Evolutionary conservation across 2,797 vertebrate genomes (phyloP).

Genomic region (Acipenser transmontanus): DNA sequence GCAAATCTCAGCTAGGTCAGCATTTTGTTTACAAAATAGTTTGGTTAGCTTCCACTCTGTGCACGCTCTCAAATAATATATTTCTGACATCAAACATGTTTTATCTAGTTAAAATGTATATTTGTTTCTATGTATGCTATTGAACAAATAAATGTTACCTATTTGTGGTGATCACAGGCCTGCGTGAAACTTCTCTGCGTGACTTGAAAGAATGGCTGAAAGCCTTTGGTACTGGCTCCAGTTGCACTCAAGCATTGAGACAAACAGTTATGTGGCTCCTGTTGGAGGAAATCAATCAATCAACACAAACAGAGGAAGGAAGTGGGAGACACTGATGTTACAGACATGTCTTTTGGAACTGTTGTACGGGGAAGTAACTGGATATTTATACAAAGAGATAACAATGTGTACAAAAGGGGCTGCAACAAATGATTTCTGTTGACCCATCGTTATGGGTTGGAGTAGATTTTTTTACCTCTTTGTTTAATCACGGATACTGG

Average conservation of each 20-base stretch:
- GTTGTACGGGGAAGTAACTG: conserved; percentile 55
- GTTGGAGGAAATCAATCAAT: conserved; percentile 50
- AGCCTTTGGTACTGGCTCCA: conserved; percentile 8
- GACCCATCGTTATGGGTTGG: conserved; percentile 49
- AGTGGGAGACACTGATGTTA: conserved; percentile 57
- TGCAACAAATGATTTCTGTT: conserved; percentile 51
- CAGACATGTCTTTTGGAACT: conserved; percentile 58
- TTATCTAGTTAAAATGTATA: too few relatives aligned
- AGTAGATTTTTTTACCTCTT: too few relatives aligned
- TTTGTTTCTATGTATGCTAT: too few relatives aligned
- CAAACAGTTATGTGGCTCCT: conserved; percentile 10
- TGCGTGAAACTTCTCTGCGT: conserved; percentile 19
- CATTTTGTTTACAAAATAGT: too few relatives aligned
- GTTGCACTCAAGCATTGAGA: not conserved
- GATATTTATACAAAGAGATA: conserved; percentile 69
- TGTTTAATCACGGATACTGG: too few relatives aligned
- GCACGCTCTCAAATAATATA: too few relatives aligned
- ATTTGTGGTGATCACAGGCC: too few relatives aligned
- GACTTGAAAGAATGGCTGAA: not conserved
- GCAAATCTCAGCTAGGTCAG: too few relatives aligned
- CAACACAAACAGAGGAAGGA: conserved; percentile 58
- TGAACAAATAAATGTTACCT: too few relatives aligned
- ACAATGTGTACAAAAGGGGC: conserved; percentile 62
- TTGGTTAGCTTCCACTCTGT: too few relatives aligned
- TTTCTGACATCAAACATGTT: too few relatives aligned